Conservation (phyloP, 2,113 vertebrate species). For the Pituophis catenifer region DNA sequence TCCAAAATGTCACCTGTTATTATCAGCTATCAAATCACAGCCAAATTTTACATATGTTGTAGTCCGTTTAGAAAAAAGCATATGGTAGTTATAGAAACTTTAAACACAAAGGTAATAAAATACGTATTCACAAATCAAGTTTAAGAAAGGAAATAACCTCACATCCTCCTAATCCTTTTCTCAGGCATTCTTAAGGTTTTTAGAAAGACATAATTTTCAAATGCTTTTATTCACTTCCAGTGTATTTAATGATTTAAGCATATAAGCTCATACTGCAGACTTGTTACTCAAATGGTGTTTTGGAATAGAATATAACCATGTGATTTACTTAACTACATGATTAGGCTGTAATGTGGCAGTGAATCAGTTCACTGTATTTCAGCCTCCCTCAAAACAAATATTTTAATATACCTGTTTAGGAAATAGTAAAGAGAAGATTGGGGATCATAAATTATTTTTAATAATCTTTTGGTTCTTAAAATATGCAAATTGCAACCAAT, state of each 20-base stretch:
- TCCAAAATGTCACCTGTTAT: constrained; percentile 13
- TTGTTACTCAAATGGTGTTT: not conserved
- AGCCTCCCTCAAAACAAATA: not conserved
- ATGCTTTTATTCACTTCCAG: not conserved
- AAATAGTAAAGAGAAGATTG: not conserved
- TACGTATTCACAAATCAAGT: constrained; percentile 1
- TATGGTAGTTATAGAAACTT: not conserved
- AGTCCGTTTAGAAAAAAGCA: not conserved
- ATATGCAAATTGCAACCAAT: not conserved
- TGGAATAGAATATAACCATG: not conserved
- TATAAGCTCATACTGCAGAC: not conserved
- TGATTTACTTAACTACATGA: not conserved
- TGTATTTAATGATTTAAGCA: not conserved
- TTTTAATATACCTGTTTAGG: not conserved
- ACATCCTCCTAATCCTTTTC: not conserved
- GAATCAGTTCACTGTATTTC: not conserved
- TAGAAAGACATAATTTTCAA: not conserved
- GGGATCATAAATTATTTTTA: not conserved
- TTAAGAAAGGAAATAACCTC: not conserved
- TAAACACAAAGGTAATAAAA: constrained; percentile 23
- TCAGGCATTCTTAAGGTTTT: not conserved
- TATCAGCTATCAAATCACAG: not conserved
- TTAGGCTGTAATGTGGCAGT: not conserved
- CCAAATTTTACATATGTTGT: not conserved
- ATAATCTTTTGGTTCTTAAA: not conserved